These are phyloP conservation scores for Ophthalmotilapia sp. DNA, from an alignment of 2,113 vertebrate genomes.

Conservation along the genomic window DNA sequence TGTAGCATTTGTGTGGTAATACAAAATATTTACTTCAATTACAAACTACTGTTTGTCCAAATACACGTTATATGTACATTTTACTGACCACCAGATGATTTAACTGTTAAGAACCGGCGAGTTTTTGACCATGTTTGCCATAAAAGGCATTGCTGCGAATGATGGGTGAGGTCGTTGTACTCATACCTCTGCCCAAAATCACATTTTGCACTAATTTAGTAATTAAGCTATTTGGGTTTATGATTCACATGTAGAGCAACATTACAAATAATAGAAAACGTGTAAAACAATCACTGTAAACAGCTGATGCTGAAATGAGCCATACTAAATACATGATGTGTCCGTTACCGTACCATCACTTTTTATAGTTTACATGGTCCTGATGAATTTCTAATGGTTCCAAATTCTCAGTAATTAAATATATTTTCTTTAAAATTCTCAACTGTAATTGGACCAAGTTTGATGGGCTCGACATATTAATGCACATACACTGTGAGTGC, in stretches of 20 bases:
- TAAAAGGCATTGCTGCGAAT: neutral
- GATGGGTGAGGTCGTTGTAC: rapidly evolving
- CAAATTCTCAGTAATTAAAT: neutral
- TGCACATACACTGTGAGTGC: neutral
- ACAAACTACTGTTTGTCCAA: neutral
- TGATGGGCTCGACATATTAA: neutral
- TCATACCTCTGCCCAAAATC: neutral
- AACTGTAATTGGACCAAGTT: neutral
- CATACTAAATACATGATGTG: neutral
- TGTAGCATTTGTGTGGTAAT: neutral
- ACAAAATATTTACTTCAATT: neutral
- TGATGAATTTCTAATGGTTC: neutral
- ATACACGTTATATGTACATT: neutral
- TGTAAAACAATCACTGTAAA: rapidly evolving
- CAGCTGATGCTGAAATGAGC: rapidly evolving
- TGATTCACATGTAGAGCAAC: neutral
- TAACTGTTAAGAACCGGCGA: rapidly evolving
- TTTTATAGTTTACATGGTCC: neutral
- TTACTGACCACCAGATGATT: rapidly evolving
- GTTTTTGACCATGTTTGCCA: neutral
- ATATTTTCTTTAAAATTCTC: neutral
- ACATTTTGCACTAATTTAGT: rapidly evolving
- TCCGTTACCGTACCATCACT: rapidly evolving
- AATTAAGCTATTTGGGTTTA: neutral
- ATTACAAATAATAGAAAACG: neutral